Conservation (phyloP, 2,888 invertebrate species). For the Xylota segnis region DNA sequence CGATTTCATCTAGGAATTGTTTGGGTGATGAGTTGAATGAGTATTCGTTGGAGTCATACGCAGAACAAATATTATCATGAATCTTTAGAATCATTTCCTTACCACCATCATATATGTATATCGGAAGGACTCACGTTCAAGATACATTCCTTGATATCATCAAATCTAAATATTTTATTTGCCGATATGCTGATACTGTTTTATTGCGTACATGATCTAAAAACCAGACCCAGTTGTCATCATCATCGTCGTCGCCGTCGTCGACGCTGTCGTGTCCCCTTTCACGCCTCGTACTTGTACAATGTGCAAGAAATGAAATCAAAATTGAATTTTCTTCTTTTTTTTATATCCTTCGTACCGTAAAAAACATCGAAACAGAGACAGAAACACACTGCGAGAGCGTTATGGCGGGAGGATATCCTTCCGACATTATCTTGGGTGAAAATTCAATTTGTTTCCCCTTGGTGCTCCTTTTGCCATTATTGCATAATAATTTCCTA, state of each 20-base stretch:
- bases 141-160: slow-evolving; percentile 8
- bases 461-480: slow-evolving; percentile 58
- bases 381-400: slow-evolving; percentile 11
- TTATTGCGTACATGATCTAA: slow-evolving; percentile 66
- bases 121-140: background rate
- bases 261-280: slow-evolving; percentile 12
- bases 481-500: slow-evolving; percentile 76
- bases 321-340: slow-evolving; percentile 62
- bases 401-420: slow-evolving; percentile 40
- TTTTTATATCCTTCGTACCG: background rate
- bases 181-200: slow-evolving; percentile 50
- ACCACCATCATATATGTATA: too few species aligned
- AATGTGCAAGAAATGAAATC: slow-evolving; percentile 53
- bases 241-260: slow-evolving; percentile 34
- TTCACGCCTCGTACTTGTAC: slow-evolving; percentile 20
- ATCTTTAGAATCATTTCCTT: too few species aligned
- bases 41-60: too few species aligned
- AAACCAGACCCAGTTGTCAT: slow-evolving; percentile 50
- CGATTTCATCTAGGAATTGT: too few species aligned
- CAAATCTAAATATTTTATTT: slow-evolving; percentile 63
- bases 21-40: too few species aligned
- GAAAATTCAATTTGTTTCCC: slow-evolving; percentile 73
- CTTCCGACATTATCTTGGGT: slow-evolving; percentile 69
- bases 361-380: slow-evolving; percentile 9
- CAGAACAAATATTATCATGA: too few species aligned